Percentiles rank a stretch among this genome's conserved stretches.
These are phyloP conservation scores for Scortum barcoo DNA, from an alignment of 2,113 vertebrate species.

Conservation along the genomic window DNA sequence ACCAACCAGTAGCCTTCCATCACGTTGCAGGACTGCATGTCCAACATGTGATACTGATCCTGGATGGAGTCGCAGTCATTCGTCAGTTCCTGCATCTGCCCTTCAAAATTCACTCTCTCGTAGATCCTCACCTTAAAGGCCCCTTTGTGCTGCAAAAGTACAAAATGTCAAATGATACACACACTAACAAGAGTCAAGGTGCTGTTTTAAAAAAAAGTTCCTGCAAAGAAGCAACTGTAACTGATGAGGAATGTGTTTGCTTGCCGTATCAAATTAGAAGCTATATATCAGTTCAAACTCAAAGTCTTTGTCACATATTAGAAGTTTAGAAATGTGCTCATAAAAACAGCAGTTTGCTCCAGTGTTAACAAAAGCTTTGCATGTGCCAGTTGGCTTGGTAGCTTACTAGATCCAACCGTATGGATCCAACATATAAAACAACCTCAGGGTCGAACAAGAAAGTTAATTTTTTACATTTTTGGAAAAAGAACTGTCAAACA, in stretches of 20 bases:
- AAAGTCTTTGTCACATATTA: neutral
- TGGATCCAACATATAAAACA: neutral
- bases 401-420: neutral
- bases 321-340: neutral
- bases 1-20: slow-evolving; percentile 76
- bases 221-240: neutral
- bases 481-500: neutral
- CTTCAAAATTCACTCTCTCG: slow-evolving; percentile 73
- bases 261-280: neutral
- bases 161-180: neutral
- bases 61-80: slow-evolving; percentile 78
- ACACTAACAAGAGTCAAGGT: neutral
- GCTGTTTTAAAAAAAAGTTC: neutral
- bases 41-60: slow-evolving; percentile 54
- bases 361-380: neutral
- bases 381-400: neutral
- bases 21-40: slow-evolving; percentile 75
- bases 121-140: slow-evolving; percentile 78
- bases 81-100: slow-evolving; percentile 74
- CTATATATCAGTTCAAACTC: neutral
- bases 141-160: slow-evolving; percentile 68
- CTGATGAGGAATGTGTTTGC: neutral
- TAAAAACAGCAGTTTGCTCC: neutral
- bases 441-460: neutral
- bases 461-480: neutral